Percentiles rank a stretch among this genome's conserved stretches.
Evolutionary conservation across 64 coral and sea anemone species (phyloP).

Genomic region (Pachyseris speciosa): DNA sequence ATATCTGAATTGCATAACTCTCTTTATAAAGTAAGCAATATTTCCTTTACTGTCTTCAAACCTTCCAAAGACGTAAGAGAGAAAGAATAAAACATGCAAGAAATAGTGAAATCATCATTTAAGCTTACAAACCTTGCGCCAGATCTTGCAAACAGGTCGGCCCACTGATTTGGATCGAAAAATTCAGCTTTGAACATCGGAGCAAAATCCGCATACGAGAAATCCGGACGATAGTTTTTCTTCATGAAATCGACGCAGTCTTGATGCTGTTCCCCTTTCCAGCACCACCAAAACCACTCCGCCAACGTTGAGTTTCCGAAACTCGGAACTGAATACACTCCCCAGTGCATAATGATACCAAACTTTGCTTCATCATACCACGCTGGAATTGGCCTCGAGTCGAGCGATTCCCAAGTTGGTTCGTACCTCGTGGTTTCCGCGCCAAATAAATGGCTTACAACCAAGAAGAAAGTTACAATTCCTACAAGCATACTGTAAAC

Average conservation of each 20-base stretch:
- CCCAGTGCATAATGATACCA: slow-evolving; percentile 82
- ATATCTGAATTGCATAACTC: too few relatives aligned
- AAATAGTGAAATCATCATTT: too few relatives aligned
- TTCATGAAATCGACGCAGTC: slow-evolving; percentile 55
- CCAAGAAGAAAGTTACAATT: neutral
- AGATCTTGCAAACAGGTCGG: slow-evolving; percentile 64
- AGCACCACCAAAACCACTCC: slow-evolving; percentile 70
- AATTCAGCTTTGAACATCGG: slow-evolving; percentile 79
- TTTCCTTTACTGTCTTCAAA: too few relatives aligned
- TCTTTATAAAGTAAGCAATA: too few relatives aligned
- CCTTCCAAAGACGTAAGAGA: too few relatives aligned
- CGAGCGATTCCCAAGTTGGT: slow-evolving; percentile 74
- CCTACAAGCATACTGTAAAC: neutral
- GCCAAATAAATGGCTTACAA: neutral
- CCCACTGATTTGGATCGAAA: slow-evolving; percentile 76
- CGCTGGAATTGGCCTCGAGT: slow-evolving; percentile 63
- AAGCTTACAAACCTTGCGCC: slow-evolving; percentile 62
- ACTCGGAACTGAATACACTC: slow-evolving; percentile 73
- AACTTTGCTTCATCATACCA: slow-evolving; percentile 77
- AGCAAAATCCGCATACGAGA: slow-evolving; percentile 60
- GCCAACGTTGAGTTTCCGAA: neutral
- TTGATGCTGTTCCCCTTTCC: neutral
- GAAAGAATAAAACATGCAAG: too few relatives aligned
- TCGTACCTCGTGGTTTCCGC: slow-evolving; percentile 1
- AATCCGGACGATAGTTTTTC: slow-evolving; percentile 59